A percentile compares a stretch with the other conserved stretches of the same genome.
phyloP scores from a whole-genome alignment of 2,888 invertebrate species.

The Lamellibrachia columna region DNA sequence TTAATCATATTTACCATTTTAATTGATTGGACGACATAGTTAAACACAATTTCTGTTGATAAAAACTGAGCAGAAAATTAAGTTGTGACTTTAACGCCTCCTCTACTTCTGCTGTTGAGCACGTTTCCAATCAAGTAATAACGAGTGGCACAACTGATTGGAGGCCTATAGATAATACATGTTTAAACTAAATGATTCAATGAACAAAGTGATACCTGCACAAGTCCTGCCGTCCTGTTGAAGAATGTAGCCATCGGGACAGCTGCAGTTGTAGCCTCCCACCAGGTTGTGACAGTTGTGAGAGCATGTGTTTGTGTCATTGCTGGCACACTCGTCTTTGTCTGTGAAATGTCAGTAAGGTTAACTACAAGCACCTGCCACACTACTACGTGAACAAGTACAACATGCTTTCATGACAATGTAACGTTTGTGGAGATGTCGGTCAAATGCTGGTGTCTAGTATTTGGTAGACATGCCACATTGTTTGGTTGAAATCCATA shows the following conservation, averaged over 20 bases:
- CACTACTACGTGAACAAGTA: too few relatives aligned
- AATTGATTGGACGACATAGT: neutral
- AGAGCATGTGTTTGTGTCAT: neutral
- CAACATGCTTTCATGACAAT: too few relatives aligned
- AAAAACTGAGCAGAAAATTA: neutral
- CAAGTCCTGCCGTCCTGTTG: neutral
- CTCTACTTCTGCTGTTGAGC: neutral
- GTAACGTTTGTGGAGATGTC: too few relatives aligned
- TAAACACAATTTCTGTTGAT: neutral
- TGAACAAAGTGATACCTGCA: neutral
- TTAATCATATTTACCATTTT: neutral
- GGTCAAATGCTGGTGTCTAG: too few relatives aligned
- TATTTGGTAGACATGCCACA: too few relatives aligned
- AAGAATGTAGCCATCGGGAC: neutral
- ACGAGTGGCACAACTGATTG: too few relatives aligned
- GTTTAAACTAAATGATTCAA: too few relatives aligned
- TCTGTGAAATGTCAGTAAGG: neutral
- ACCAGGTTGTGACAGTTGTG: neutral
- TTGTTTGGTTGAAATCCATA: too few relatives aligned
- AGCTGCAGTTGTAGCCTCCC: neutral
- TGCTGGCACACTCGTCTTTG: neutral
- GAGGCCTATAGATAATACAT: too few relatives aligned
- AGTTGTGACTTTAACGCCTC: neutral
- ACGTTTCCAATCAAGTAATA: too few relatives aligned
- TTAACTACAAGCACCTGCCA: too few relatives aligned